A percentile compares a stretch with the other conserved stretches of the same genome.
Conservation (phyloP, 2,113 vertebrate species). For the Alaudala cheleensis region DNA sequence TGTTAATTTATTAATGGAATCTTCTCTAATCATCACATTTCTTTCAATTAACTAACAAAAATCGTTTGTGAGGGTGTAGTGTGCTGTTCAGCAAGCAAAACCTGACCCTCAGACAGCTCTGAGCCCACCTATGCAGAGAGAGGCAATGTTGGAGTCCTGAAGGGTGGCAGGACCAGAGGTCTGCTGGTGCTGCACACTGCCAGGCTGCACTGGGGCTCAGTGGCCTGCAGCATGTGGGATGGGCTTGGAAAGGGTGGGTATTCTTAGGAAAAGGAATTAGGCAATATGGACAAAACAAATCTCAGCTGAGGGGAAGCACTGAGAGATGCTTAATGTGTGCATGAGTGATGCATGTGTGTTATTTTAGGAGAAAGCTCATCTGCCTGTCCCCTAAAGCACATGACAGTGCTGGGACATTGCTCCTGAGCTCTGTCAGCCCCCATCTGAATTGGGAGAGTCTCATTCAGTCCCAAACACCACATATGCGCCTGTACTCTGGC, state of each 20-base stretch:
- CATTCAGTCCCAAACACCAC: not conserved
- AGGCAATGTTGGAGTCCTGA: not conserved
- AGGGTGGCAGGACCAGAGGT: not conserved
- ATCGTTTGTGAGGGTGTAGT: not conserved
- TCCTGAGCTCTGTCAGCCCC: not conserved
- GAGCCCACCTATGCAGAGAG: not conserved
- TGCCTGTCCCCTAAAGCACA: not conserved
- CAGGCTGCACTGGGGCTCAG: not conserved
- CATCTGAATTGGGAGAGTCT: not conserved
- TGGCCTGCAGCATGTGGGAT: not conserved
- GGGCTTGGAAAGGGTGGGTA: not conserved
- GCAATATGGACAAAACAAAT: not conserved
- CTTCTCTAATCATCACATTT: not conserved
- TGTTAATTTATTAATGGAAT: not conserved
- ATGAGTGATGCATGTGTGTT: not conserved
- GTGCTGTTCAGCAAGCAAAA: not conserved
- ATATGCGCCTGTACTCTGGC: not conserved
- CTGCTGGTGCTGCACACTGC: not conserved
- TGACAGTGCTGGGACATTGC: not conserved
- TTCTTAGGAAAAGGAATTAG: not conserved
- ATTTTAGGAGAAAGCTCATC: not conserved
- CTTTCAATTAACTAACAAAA: not conserved
- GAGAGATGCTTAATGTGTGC: not conserved
- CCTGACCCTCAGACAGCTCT: not conserved
- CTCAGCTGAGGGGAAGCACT: not conserved